Base-by-base conservation (phyloP, 2,113 vertebrate genomes). In the Sinocyclocheilus maitianheensis region DNA sequence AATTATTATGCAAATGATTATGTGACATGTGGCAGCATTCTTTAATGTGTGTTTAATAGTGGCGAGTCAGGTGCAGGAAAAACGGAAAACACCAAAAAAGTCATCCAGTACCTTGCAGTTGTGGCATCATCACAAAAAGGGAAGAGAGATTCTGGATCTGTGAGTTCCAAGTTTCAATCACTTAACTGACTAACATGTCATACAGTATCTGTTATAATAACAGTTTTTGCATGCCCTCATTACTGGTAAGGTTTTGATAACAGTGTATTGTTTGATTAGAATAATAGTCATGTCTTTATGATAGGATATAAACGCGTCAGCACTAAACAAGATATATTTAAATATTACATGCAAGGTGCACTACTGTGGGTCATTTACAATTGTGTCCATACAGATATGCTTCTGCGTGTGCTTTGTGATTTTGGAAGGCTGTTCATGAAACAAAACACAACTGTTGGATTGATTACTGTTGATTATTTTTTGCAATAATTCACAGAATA, bases 51-150 rank as follows among this genome's bases (percentile, higher is more conserved):
- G 60, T 60, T 87, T 89, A 74, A 69, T 86, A 99, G 98, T 85
- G 98, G 98, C n/a, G 97, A 99, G 94, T 99, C 98, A 69, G 98
- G 98, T 72, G 98, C 98, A 2, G 98, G 98, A 58, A 99, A 99
- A 91, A 99, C 98, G 0, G 98, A 99, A 91, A 99, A 99, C 88
- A 99, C 98, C 90, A 99, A 99, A 92, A 99, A 99, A 90, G 98
- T 99, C 89, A 99, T 99, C 92, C 98, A 99, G 93, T 99, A 99
- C 90, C 93, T 99, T 92, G 98, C 98, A 10, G 93, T 97, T 9
- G 97, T 99, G 75, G 98, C 98, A 72, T 98, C 98, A 26, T 99
- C 98, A 1, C 97, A 99, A 84, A 99, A 99, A 92, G 97, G 97
- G 93, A 99, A 98, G 88, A 94, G 91, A 72, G 93, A 93, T 0